Evolutionary conservation across 2,113 vertebrate species (phyloP).

Genomic region (Tautogolabrus adspersus): DNA sequence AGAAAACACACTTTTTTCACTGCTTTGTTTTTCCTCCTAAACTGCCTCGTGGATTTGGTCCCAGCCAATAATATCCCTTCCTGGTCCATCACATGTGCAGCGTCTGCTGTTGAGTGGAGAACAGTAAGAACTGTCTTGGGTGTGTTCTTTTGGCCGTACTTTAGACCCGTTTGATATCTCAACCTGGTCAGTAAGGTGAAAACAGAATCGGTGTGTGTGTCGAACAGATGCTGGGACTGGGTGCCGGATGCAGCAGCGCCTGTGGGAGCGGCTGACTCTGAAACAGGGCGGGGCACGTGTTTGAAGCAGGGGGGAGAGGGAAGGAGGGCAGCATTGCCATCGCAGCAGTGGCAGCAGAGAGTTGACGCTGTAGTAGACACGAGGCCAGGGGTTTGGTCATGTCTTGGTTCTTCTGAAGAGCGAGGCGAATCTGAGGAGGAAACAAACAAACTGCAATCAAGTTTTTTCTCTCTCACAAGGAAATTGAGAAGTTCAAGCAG

Average conservation of each 20-base stretch:
- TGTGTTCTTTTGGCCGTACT: conserved; percentile 7
- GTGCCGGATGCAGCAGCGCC: conserved; percentile 89
- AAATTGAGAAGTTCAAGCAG: conserved; percentile 24
- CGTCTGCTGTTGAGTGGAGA: conserved; percentile 7
- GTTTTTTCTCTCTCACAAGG: neutral
- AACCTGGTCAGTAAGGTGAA: conserved; percentile 89
- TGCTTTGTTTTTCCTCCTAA: neutral
- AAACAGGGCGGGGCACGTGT: conserved; percentile 85
- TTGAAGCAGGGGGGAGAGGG: conserved; percentile 86
- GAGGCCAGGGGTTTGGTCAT: conserved; percentile 88
- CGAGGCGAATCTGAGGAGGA: conserved; percentile 86
- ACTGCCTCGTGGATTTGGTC: neutral
- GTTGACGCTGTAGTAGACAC: conserved; percentile 73
- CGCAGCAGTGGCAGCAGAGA: conserved; percentile 81
- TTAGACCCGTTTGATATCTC: conserved; percentile 23
- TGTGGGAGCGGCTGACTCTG: conserved; percentile 91
- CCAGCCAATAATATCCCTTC: neutral
- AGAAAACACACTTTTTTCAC: conserved; percentile 20
- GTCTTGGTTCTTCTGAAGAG: conserved; percentile 88
- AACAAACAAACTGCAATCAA: conserved; percentile 31
- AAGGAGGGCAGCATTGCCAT: conserved; percentile 89
- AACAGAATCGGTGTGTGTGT: conserved; percentile 92
- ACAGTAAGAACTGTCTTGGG: conserved; percentile 12
- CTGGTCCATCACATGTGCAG: neutral
- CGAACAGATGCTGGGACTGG: conserved; percentile 90